phyloP scores from a whole-genome alignment of 2,113 vertebrate genomes.

The Tor tambroides region DNA sequence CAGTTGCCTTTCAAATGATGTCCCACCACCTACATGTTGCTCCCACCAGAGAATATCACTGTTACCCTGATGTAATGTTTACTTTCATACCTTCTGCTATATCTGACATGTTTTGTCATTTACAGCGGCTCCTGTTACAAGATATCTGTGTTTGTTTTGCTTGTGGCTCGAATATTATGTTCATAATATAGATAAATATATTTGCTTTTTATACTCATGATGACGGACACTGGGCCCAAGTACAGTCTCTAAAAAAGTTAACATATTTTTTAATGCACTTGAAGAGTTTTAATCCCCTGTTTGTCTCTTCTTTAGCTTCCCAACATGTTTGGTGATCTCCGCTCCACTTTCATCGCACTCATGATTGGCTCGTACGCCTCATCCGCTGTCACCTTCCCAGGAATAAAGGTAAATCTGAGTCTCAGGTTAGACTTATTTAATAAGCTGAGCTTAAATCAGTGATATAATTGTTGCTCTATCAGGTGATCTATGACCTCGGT shows the following conservation, averaged over 20 bases:
- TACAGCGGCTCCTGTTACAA: not conserved
- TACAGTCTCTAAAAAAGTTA: not conserved
- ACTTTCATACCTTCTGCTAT: not conserved
- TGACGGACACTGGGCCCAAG: too few relatives aligned
- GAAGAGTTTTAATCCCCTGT: constrained; percentile 36
- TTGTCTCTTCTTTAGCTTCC: constrained; percentile 80
- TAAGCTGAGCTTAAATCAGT: not conserved
- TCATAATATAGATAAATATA: not conserved
- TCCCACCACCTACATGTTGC: not conserved
- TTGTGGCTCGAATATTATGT: not conserved
- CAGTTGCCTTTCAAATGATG: constrained; percentile 1
- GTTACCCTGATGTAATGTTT: constrained; percentile 28
- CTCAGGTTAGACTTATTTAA: not conserved
- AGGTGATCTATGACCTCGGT: constrained; percentile 96
- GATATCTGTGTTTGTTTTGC: not conserved
- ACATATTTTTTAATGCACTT: not conserved
- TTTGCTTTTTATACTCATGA: not conserved
- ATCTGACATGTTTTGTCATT: not conserved
- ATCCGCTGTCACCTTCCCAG: constrained; percentile 96
- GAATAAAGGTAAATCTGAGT: constrained; percentile 85
- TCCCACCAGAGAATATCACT: constrained; percentile 21
- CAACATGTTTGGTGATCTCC: constrained; percentile 97
- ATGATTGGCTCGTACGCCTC: constrained; percentile 99
- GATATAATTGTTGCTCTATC: constrained; percentile 66
- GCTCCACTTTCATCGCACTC: constrained; percentile 95